Evolutionary conservation across 2,113 vertebrate genomes (phyloP).

Genomic region (Ellobius talpinus): DNA sequence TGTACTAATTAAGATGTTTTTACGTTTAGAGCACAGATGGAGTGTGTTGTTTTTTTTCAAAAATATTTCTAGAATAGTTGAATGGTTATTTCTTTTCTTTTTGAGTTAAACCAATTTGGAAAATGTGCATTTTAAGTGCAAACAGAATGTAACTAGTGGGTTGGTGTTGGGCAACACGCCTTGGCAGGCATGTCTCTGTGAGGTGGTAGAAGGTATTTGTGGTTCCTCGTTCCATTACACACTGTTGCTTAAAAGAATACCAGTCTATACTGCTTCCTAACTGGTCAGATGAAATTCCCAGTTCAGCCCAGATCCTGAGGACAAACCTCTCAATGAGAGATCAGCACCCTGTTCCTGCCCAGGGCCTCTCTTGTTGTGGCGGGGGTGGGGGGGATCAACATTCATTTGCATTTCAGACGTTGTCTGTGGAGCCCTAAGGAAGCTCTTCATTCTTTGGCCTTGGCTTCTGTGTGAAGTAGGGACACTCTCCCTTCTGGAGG

Average conservation of each 20-base stretch:
- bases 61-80: constrained; percentile 26
- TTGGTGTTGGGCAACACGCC: not conserved
- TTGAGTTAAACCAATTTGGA: constrained; percentile 17
- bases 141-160: not conserved
- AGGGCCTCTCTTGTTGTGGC: fast-evolving
- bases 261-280: not conserved
- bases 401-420: not conserved
- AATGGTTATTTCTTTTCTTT: not conserved
- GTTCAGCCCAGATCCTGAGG: too few relatives aligned
- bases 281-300: not conserved
- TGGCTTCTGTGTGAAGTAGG: not conserved
- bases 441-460: not conserved
- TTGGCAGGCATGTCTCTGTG: not conserved
- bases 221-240: not conserved
- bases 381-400: fast-evolving
- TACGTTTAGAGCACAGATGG: constrained; percentile 56
- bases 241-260: not conserved
- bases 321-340: fast-evolving
- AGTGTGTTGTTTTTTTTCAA: constrained; percentile 29
- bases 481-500: fast-evolving
- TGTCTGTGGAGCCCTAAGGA: not conserved
- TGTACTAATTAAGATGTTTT: not conserved
- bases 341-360: fast-evolving
- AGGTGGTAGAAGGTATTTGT: not conserved
- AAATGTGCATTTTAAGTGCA: not conserved